Evolutionary conservation across 92 coral and sea anemone species (phyloP), one percentile per base, ranked within the genome.

Genomic region (Phenganax marumi): DNA sequence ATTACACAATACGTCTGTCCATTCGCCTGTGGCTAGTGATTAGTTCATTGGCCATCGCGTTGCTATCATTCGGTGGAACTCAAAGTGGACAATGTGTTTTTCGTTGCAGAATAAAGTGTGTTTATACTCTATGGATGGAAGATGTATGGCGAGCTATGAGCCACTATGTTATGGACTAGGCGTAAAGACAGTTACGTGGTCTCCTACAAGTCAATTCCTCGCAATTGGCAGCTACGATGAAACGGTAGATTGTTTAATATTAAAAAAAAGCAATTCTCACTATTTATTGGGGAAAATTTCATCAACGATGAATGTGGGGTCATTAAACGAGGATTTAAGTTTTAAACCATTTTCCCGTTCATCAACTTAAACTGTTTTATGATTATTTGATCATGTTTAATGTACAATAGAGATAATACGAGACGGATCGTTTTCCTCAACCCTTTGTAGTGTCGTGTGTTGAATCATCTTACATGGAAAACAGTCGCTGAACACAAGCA

Each of bases 171-270:
- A 84, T 88, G 98, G 97, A 19, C 90, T 95, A 65, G 98, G 98
- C 8, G 90, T 95, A 63, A 95, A 95, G 66, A 87, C 91, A 63
- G 97, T 91, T 8, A 81, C 88, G 14, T 95, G 98, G 98, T 95
- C 98, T 33, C 96, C 96, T 0, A 92, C 97, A 50, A 91, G 98
- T 81, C 98, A 95, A 85, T 95, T 95, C 75, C 68, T 95, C 81
- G 98, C 98, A 23, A 91, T 95, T 73, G 98, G 98, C 43, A 95
- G 98, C 76, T 95, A 61, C 83, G 98, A 95, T 51, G 90, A 95
- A 81, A 95, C 90, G 93, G 98, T 92, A 46, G 66, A 62, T 65
- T 73, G 3, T 2, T 11, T 21, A 0, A 21, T 3, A 33, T 22
- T 4, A 56, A 1, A 18, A 6, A 58, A 23, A 6, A 3, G 16